These are phyloP conservation scores for Clarias macrocephalus DNA, from an alignment of 2,113 vertebrate genomes.

Conservation along the genomic window DNA sequence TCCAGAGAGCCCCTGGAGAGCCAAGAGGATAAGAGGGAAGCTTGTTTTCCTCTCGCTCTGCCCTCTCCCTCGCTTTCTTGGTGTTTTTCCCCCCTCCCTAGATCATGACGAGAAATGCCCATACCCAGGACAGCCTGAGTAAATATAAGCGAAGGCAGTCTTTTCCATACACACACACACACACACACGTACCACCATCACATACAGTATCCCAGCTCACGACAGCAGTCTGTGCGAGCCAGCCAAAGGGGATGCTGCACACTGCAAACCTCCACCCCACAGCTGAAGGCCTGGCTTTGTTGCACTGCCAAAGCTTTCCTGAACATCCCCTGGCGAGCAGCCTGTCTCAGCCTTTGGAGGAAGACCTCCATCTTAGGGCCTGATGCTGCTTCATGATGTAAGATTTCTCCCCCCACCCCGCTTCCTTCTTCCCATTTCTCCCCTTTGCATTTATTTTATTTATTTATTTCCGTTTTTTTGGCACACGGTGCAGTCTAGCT, in stretches of 20 bases:
- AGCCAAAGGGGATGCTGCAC: conserved; percentile 98
- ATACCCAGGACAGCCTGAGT: conserved; percentile 96
- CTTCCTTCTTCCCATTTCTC: conserved; percentile 11
- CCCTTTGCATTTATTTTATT: conserved; percentile 48
- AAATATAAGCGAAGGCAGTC: conserved; percentile 97
- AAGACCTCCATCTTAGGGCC: conserved; percentile 92
- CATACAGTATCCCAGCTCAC: conserved; percentile 75
- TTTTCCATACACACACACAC: conserved; percentile 93
- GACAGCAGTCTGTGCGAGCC: conserved; percentile 89
- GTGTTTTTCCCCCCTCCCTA: conserved; percentile 81
- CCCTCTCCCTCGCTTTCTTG: conserved; percentile 66
- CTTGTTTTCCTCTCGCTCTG: conserved; percentile 62
- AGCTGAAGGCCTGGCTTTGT: conserved; percentile 99
- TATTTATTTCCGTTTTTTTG: conserved; percentile 65
- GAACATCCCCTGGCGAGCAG: conserved; percentile 91
- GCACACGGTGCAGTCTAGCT: conserved; percentile 64
- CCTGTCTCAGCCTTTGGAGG: conserved; percentile 84
- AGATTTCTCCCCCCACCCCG: conserved; percentile 59
- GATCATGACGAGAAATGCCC: conserved; percentile 96
- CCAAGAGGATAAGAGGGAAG: conserved; percentile 65
- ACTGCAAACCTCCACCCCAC: conserved; percentile 94
- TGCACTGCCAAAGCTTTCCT: conserved; percentile 95
- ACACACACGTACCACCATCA: conserved; percentile 82
- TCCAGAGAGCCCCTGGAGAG: conserved; percentile 68
- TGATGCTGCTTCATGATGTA: conserved; percentile 71